Base-by-base conservation (phyloP, 2,113 vertebrate species). In the Elanoides forficatus region DNA sequence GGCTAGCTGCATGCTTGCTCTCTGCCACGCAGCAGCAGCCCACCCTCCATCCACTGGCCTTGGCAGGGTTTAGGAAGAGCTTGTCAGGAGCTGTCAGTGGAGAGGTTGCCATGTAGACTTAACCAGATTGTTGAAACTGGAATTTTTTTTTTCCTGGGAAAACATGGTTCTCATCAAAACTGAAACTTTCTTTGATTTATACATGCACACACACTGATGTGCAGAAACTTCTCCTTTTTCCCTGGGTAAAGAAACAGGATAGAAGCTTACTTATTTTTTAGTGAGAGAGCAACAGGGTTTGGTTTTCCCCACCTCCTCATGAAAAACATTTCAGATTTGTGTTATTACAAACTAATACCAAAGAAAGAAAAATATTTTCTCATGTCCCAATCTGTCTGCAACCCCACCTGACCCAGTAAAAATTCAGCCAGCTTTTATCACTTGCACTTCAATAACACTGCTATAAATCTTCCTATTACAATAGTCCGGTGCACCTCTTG, bases 211-310 rank as follows among this genome's bases (percentile, higher is more conserved):
- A 43, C 6, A 11, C 11, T 32, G 50, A 60, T 85, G 52, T 15
- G 20, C 29, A 89, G 53, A 63, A 65, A 62, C 53, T 90, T 95
- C 95, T 83, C 29, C 38, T 91, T 96, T 95, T 93, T 30, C 53
- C 15, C 53, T 53, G 52, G 7, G 10, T 15, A 82, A 40, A 86
- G 63, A 95, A 96, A 63, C 72, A 32, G 30, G 4, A 34, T 68
- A 62, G 86, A 84, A 84, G 87, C 18, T 14, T 34, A 17, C 11
- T 19, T 38, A 15, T 14, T 62, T 81, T 86, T 84, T 29, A 76
- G 9, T 30, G 11, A 62, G n/a, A 78, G 10, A 40, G 19, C 52
- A 79, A 7, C 18, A 27, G 78, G 5, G 6, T 63, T 84, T 94
- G 59, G 21, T 53, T 96, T 68, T 34, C 15, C 23, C 15, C 15